Evolutionary conservation across 2,888 invertebrate genomes (phyloP).

Genomic region (Choristoneura rosaceana): DNA sequence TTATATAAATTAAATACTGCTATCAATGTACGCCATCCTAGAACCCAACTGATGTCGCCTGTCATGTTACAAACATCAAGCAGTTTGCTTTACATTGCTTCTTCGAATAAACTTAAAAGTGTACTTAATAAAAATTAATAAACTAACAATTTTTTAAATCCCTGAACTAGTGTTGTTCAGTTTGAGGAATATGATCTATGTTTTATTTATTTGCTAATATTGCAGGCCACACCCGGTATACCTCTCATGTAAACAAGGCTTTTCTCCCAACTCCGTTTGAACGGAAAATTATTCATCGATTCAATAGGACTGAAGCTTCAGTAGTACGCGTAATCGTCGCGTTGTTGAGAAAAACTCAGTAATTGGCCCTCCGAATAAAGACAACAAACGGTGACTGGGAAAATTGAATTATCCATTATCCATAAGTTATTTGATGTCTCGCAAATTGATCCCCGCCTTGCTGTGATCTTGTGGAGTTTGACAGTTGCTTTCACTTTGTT

Average conservation of each 20-base stretch:
- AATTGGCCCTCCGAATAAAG: conserved; percentile 67
- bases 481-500: conserved; percentile 32
- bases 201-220: no score
- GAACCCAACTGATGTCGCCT: no score
- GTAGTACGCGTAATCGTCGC: conserved; percentile 47
- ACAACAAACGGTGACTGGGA: conserved; percentile 54
- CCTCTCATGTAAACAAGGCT: neutral
- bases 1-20: no score
- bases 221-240: no score
- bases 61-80: no score
- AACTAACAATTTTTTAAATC: no score
- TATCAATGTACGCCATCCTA: no score
- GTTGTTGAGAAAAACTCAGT: conserved; percentile 60
- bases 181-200: no score
- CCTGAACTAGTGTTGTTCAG: no score
- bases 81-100: no score
- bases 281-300: conserved; percentile 76
- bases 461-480: conserved; percentile 19
- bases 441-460: conserved; percentile 20
- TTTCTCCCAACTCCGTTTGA: conserved; percentile 54
- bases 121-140: no score
- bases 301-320: conserved; percentile 57
- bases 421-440: conserved; percentile 29
- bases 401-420: conserved; percentile 55
- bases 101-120: no score